Evolutionary conservation across 2,888 invertebrate genomes (phyloP).

Genomic region (Colletes collaris): DNA sequence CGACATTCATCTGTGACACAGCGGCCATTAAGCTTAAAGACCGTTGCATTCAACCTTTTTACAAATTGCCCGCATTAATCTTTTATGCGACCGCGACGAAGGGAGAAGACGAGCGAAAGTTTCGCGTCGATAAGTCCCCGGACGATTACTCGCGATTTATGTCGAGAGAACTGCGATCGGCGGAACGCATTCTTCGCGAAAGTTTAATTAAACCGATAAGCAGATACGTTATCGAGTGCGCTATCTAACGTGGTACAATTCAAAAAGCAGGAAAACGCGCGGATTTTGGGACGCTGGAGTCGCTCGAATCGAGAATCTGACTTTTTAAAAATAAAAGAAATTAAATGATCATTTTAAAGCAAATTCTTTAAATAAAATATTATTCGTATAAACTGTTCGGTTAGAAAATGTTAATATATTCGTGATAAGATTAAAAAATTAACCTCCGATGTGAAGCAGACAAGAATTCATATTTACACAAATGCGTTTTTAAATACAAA

Average conservation of each 20-base stretch:
- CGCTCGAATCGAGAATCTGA: no score
- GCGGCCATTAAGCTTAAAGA: conserved; percentile 48
- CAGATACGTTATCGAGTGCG: neutral
- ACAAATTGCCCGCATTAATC: conserved; percentile 54
- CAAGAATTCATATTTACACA: no score
- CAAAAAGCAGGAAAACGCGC: neutral
- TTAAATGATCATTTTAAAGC: no score
- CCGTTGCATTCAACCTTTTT: conserved; percentile 55
- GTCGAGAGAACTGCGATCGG: neutral
- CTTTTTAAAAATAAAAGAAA: no score
- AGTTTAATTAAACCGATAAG: conserved; percentile 40
- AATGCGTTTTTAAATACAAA: no score
- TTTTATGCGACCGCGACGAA: conserved; percentile 33
- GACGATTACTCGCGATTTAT: neutral
- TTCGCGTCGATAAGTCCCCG: neutral
- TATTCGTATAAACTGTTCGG: no score
- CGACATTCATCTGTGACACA: conserved; percentile 61
- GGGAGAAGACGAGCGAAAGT: conserved; percentile 15
- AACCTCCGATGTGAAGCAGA: no score
- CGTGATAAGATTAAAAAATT: no score
- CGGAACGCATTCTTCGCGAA: conserved; percentile 9
- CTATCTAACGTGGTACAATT: neutral
- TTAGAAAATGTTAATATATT: no score
- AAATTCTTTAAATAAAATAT: no score
- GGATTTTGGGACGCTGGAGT: no score